phyloP scores from a whole-genome alignment of 1,140 invertebrate species.

The Aplysia californica region DNA sequence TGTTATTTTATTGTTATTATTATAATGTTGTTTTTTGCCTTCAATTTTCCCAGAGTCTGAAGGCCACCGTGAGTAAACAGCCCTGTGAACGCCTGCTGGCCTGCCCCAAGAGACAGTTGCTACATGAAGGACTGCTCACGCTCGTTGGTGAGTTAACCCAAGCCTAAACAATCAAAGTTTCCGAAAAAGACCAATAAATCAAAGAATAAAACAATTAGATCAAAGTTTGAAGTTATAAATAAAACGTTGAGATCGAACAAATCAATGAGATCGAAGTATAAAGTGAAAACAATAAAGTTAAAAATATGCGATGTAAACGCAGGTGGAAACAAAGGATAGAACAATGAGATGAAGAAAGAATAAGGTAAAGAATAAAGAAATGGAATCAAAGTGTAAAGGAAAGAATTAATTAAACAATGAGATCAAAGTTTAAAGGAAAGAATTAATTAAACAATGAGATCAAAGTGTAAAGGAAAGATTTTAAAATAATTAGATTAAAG shows the following conservation, averaged over 20 bases:
- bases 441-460: too few species aligned
- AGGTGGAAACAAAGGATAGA: background rate
- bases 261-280: background rate
- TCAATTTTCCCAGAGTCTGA: conserved; percentile 72
- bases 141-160: conserved; percentile 68
- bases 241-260: background rate
- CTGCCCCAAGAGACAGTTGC: conserved; percentile 74
- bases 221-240: background rate
- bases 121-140: conserved; percentile 75
- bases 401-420: too few species aligned
- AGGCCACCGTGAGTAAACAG: conserved; percentile 73
- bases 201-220: background rate
- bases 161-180: background rate
- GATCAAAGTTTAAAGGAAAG: too few species aligned
- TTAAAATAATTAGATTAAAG: too few species aligned
- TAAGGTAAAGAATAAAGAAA: background rate
- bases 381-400: too few species aligned
- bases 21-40: too few species aligned
- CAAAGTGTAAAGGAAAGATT: too few species aligned
- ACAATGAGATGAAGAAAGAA: background rate
- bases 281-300: background rate
- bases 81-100: conserved; percentile 79
- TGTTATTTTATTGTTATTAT: too few species aligned
- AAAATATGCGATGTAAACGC: too few species aligned
- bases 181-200: background rate